These are phyloP conservation scores for Colletes latitarsis DNA, from an alignment of 1,140 invertebrate genomes.

Conservation along the genomic window DNA sequence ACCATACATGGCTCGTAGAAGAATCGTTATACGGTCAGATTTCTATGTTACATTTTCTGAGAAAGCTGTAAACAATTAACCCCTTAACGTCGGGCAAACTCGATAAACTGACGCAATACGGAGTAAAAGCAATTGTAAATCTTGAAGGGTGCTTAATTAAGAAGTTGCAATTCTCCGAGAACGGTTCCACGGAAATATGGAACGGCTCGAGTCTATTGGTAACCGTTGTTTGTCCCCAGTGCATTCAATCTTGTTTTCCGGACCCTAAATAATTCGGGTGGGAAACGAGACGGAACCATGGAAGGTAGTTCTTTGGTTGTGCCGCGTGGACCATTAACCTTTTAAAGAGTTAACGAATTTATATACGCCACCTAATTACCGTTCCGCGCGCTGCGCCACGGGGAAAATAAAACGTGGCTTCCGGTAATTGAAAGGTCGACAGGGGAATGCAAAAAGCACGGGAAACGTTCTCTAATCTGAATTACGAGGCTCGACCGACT, in stretches of 20 bases:
- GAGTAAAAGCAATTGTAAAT: background rate
- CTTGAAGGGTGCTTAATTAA: slow-evolving; percentile 27
- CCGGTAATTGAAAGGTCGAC: slow-evolving; percentile 59
- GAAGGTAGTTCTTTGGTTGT: slow-evolving; percentile 35
- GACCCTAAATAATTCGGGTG: slow-evolving; percentile 51
- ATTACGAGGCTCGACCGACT: slow-evolving; percentile 26
- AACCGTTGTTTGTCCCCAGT: slow-evolving; percentile 17
- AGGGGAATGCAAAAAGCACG: slow-evolving; percentile 32
- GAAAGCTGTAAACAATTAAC: too few relatives aligned
- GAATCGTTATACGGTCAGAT: too few relatives aligned
- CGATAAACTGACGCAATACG: too few relatives aligned
- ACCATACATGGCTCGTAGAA: too few relatives aligned
- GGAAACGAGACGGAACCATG: slow-evolving; percentile 38
- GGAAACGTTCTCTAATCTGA: slow-evolving; percentile 49
- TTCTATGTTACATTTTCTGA: too few relatives aligned
- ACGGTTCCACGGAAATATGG: slow-evolving; percentile 35
- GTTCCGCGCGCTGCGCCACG: slow-evolving; percentile 28
- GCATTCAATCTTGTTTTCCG: slow-evolving; percentile 43
- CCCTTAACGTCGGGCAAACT: too few relatives aligned
- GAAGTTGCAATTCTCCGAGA: slow-evolving; percentile 12
- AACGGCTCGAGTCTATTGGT: slow-evolving; percentile 24
- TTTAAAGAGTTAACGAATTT: slow-evolving; percentile 70
- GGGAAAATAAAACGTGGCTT: slow-evolving; percentile 56
- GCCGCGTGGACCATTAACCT: slow-evolving; percentile 63
- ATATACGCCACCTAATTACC: slow-evolving; percentile 68